Evolutionary conservation across 2,797 vertebrate species (phyloP).

Genomic region (Podargus strigoides): DNA sequence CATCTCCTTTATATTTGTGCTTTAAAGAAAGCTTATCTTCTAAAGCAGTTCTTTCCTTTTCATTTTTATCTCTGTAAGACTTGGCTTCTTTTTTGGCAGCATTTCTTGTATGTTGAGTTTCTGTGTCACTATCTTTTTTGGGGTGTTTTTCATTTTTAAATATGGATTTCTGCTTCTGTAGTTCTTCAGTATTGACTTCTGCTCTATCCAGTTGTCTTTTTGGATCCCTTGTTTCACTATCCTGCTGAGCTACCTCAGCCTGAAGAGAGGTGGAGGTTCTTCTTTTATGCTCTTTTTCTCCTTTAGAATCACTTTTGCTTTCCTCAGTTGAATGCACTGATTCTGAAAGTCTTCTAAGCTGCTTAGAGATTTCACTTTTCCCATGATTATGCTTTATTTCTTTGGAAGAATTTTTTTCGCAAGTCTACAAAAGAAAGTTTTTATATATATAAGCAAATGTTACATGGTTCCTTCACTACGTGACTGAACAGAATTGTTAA

Average conservation of each 20-base stretch:
- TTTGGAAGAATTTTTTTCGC: constrained; percentile 78
- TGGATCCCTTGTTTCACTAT: constrained; percentile 70
- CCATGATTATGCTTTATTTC: constrained; percentile 73
- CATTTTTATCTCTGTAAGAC: constrained; percentile 77
- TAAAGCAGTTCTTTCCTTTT: constrained; percentile 80
- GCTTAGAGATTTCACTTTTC: constrained; percentile 75
- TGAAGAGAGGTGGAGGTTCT: constrained; percentile 70
- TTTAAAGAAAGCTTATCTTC: constrained; percentile 83
- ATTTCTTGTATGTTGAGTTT: constrained; percentile 62
- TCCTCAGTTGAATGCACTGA: constrained; percentile 78
- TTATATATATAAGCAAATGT: neutral
- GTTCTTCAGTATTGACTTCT: constrained; percentile 82
- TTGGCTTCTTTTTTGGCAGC: constrained; percentile 71
- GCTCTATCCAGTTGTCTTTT: constrained; percentile 81
- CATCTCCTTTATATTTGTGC: constrained; percentile 82
- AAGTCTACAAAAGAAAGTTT: constrained; percentile 51
- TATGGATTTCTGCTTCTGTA: constrained; percentile 79
- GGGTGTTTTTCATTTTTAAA: constrained; percentile 83
- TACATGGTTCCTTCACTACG: neutral
- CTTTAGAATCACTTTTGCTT: constrained; percentile 71
- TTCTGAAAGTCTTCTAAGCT: constrained; percentile 80
- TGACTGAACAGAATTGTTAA: neutral
- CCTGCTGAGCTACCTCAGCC: constrained; percentile 74
- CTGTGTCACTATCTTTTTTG: constrained; percentile 80
- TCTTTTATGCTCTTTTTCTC: constrained; percentile 77